A percentile compares a stretch with the other conserved stretches of the same genome.
These are phyloP conservation scores for Dreissena rostriformis DNA, from an alignment of 1,140 invertebrate genomes.

Conservation along the genomic window DNA sequence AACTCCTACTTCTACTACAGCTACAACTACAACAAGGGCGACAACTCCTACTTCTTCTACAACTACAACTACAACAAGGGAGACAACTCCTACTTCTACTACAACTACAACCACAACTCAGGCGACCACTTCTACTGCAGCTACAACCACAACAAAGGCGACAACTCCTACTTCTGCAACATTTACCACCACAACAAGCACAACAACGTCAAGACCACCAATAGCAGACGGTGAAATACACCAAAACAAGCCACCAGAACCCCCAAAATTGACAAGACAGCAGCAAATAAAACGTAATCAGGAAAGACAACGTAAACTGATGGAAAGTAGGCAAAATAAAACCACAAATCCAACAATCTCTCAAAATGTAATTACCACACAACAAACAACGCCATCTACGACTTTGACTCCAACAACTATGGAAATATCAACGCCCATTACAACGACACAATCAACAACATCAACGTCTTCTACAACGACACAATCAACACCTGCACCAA, in stretches of 20 bases:
- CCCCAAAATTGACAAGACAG: neutral
- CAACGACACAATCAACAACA: neutral
- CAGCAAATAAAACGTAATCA: constrained; percentile 4
- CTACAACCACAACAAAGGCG: neutral
- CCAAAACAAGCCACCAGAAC: no score
- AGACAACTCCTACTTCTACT: neutral
- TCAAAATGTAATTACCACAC: neutral
- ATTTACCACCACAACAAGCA: neutral
- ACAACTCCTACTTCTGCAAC: neutral
- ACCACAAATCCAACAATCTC: neutral
- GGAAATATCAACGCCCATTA: neutral
- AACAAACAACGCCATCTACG: no score
- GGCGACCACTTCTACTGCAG: neutral
- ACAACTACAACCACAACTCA: neutral
- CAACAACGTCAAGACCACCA: neutral
- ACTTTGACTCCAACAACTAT: neutral
- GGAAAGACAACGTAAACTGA: neutral
- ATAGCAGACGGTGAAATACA: neutral
- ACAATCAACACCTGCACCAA: neutral
- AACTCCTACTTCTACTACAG: neutral
- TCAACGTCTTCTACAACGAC: neutral
- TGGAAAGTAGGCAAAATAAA: neutral
- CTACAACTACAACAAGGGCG: neutral
- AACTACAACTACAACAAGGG: neutral
- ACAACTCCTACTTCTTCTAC: neutral